Evolutionary conservation across 2,888 invertebrate species (phyloP).

Genomic region (Peribatodes rhomboidaria): DNA sequence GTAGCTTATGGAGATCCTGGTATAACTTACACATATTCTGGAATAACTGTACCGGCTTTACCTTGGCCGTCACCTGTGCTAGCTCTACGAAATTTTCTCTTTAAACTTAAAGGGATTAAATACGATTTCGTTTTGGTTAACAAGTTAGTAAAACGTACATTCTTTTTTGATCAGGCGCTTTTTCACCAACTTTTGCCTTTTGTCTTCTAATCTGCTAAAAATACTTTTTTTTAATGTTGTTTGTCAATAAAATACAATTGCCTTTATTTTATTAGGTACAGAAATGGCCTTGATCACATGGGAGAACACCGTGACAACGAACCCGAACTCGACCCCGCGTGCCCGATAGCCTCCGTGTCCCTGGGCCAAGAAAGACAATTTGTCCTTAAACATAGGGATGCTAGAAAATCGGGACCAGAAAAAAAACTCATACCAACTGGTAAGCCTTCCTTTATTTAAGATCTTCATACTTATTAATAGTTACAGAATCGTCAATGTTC

Average conservation of each 20-base stretch:
- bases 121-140: conserved; percentile 90
- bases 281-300: conserved; percentile 89
- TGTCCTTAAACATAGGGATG: conserved; percentile 87
- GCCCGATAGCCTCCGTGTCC: conserved; percentile 90
- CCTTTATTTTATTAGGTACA: no score
- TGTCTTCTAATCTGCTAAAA: neutral
- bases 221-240: neutral
- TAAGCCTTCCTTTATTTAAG: conserved; percentile 73
- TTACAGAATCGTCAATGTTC: conserved; percentile 83
- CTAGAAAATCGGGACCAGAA: conserved; percentile 78
- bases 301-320: conserved; percentile 91
- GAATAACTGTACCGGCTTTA: conserved; percentile 87
- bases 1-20: conserved; percentile 89
- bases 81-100: conserved; percentile 81
- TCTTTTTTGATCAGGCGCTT: neutral
- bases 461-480: conserved; percentile 84
- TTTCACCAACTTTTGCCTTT: no score
- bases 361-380: conserved; percentile 89
- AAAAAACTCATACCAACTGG: conserved; percentile 78
- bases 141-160: conserved; percentile 77
- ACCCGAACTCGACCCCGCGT: conserved; percentile 86
- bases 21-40: conserved; percentile 89
- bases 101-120: conserved; percentile 78
- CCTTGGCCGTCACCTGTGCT: conserved; percentile 87
- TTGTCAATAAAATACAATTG: neutral